These are phyloP conservation scores for Equus przewalskii DNA, from an alignment of 2,113 vertebrate genomes.

Conservation along the genomic window DNA sequence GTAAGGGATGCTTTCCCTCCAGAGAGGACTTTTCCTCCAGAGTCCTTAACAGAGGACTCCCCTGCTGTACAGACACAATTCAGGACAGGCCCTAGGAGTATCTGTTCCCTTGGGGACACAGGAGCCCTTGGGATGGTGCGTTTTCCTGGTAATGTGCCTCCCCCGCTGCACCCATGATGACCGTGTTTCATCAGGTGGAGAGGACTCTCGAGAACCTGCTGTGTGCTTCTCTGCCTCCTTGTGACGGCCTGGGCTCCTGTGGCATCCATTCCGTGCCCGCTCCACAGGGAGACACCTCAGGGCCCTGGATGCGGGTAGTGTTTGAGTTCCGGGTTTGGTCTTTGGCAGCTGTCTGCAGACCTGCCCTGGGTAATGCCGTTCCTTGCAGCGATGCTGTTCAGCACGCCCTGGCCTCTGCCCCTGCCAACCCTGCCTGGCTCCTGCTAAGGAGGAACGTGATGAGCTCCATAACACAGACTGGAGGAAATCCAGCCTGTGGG, in stretches of 20 bases:
- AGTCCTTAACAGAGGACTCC: neutral
- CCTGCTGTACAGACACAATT: neutral
- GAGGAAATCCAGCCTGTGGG: too few species aligned
- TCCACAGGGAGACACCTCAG: neutral
- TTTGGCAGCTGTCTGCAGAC: neutral
- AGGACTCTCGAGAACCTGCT: neutral
- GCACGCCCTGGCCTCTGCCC: neutral
- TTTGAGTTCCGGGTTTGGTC: neutral
- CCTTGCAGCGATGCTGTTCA: accelerated
- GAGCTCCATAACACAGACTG: neutral
- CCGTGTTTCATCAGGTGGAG: too few species aligned
- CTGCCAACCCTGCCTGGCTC: neutral
- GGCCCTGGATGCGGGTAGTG: neutral
- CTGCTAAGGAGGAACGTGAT: accelerated
- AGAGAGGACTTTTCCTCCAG: neutral
- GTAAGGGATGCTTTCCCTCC: neutral
- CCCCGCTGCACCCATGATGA: accelerated
- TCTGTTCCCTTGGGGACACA: accelerated
- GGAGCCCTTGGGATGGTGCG: neutral
- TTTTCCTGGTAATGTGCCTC: accelerated
- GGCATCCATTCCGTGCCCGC: accelerated
- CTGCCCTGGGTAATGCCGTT: too few species aligned
- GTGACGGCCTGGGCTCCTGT: too few species aligned
- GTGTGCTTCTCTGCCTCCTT: neutral
- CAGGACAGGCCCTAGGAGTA: neutral